Base-by-base conservation (phyloP, 2,113 vertebrate genomes). In the Notarius lentiginosus region DNA sequence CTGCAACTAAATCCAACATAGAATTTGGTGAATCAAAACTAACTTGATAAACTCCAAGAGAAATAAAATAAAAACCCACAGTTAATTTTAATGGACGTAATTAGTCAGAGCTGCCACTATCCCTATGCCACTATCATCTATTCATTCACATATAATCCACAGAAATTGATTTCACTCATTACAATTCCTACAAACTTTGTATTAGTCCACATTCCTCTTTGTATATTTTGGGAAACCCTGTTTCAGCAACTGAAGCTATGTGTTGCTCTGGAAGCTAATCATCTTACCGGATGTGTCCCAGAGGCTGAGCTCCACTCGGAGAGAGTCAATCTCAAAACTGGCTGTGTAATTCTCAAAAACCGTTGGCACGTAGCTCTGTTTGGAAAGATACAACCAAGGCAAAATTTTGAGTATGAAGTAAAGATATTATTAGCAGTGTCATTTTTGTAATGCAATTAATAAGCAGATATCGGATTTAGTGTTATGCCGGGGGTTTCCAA, bases 301-400 rank as follows among this genome's bases (percentile, higher is more conserved):
- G 9, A 97, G 95, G 92, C 96, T 97, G 92, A 97, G 95, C 87
- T 97, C 96, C 94, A 96, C 97, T 89, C 96, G 96, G 91, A 97
- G 95, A 84, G 95, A 95, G 95, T 97, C 96, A 90, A 97, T 97
- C 93, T 97, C 96, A 94, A 97, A 97, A 94, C 96, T 97, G 92
- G 96, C 96, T 24, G 96, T 97, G 93, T 97, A 97, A 95, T 97
- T 97, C 89, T 97, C 96, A 92, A 97, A 97, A 68, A 97, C 96
- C 4, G 96, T 83, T 1, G 81, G 81, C 24, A 83, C 81, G 18
- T 83, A 83, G 24, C 22, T 83, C 81, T 83, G 81, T 51, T 53
- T 14, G 0, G 41, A 15, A 82, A 82, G 66, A 55, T 12, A 75
- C 22, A 77, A 80, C 27, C 17, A 18, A 5, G 53, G 22, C n/a